Evolutionary conservation across 1,140 invertebrate genomes (phyloP).

Genomic region (Trichonephila inaurata): DNA sequence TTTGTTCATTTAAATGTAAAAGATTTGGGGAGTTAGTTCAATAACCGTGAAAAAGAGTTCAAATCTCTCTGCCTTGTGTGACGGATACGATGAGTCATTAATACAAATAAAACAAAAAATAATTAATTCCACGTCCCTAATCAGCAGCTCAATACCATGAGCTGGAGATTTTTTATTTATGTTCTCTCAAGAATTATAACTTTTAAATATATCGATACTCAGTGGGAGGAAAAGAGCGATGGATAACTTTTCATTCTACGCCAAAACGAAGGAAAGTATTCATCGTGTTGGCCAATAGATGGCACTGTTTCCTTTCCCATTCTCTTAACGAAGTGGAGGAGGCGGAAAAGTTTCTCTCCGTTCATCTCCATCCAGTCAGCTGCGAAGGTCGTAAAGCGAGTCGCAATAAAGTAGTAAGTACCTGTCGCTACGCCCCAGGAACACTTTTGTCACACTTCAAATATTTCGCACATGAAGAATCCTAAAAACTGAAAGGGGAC

Average conservation of each 20-base stretch:
- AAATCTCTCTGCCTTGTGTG: no score
- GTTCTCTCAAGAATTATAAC: no score
- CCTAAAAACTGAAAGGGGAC: constrained; percentile 39
- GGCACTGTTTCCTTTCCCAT: constrained; percentile 21
- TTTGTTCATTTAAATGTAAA: no score
- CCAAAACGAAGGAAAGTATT: not conserved
- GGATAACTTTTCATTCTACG: not conserved
- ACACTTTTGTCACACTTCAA: constrained; percentile 69
- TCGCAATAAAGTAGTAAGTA: constrained; percentile 72
- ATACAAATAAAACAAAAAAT: no score
- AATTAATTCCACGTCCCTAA: no score
- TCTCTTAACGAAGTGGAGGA: not conserved
- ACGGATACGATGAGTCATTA: no score
- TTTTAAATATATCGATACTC: no score
- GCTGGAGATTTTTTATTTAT: no score
- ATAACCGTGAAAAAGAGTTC: no score
- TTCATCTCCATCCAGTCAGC: constrained; percentile 65
- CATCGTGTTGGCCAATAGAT: constrained; percentile 39
- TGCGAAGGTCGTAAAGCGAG: constrained; percentile 71
- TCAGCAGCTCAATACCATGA: no score
- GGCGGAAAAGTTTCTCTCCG: constrained; percentile 2
- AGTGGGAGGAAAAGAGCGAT: no score
- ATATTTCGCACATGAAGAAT: constrained; percentile 70
- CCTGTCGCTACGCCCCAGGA: constrained; percentile 72
- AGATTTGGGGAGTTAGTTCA: no score